phyloP scores from a whole-genome alignment of 2,888 invertebrate species.

The Lasiommata megera region DNA sequence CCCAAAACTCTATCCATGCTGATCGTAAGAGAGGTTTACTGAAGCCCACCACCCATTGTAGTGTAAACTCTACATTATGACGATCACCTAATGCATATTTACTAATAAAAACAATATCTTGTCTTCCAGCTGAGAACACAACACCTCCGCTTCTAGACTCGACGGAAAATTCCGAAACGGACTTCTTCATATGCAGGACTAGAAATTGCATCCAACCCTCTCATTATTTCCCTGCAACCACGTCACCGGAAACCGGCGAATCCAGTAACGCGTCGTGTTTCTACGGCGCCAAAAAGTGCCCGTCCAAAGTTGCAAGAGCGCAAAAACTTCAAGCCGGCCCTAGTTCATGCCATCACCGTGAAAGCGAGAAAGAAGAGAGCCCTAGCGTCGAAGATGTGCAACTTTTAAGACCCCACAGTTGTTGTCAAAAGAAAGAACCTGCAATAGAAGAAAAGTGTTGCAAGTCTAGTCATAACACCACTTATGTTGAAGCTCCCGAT shows the following conservation, averaged over 20 bases:
- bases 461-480: conserved; percentile 40
- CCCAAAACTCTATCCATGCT: too few relatives aligned
- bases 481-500: conserved; percentile 34
- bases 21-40: too few relatives aligned
- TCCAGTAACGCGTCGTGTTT: conserved; percentile 51
- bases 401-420: conserved; percentile 53
- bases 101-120: background rate
- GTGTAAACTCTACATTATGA: too few relatives aligned
- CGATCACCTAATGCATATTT: background rate
- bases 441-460: conserved; percentile 46
- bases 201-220: conserved; percentile 71
- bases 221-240: conserved; percentile 62
- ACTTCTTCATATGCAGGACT: conserved; percentile 67
- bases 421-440: conserved; percentile 57
- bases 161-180: conserved; percentile 58
- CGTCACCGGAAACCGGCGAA: conserved; percentile 45
- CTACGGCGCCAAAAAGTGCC: conserved; percentile 67
- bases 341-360: conserved; percentile 41
- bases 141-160: conserved; percentile 67
- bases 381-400: conserved; percentile 65
- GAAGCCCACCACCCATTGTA: too few relatives aligned
- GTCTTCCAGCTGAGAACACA: conserved; percentile 62
- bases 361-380: conserved; percentile 59
- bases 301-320: conserved; percentile 62
- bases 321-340: conserved; percentile 43